Evolutionary conservation across 2,888 invertebrate genomes (phyloP).

Genomic region (Hydrotaea diabolus): DNA sequence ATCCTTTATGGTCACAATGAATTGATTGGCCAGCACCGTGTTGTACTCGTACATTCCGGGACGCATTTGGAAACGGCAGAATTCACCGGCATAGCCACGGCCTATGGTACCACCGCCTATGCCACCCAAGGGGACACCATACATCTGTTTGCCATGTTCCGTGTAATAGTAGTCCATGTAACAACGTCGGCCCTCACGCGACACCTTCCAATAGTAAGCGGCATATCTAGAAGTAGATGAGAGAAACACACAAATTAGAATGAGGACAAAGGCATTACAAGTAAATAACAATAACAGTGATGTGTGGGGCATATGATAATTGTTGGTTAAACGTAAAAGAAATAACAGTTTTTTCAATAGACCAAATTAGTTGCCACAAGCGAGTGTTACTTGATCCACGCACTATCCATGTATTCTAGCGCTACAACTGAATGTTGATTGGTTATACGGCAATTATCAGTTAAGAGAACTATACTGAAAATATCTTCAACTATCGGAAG

Average conservation of each 20-base stretch:
- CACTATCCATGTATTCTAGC: no score
- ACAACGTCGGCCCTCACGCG: conserved; percentile 85
- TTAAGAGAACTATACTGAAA: no score
- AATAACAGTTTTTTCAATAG: no score
- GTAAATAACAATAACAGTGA: neutral
- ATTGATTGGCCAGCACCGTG: conserved; percentile 92
- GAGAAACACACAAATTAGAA: neutral
- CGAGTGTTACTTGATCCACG: no score
- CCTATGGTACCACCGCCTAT: conserved; percentile 90
- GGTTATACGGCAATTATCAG: no score
- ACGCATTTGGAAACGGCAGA: conserved; percentile 93
- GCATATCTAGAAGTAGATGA: conserved; percentile 84
- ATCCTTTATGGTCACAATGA: conserved; percentile 92
- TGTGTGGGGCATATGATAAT: no score
- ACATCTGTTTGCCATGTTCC: conserved; percentile 89
- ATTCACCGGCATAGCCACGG: conserved; percentile 94
- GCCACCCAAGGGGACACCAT: conserved; percentile 93
- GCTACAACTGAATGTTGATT: no score
- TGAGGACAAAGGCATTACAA: neutral
- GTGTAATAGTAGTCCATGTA: conserved; percentile 90
- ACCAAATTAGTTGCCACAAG: no score
- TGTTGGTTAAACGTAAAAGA: no score
- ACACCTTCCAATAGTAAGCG: conserved; percentile 85
- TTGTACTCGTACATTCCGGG: conserved; percentile 95
- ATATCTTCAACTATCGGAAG: no score